Evolutionary conservation across 2,888 invertebrate species (phyloP), one percentile per base, ranked within the genome.

Genomic region (Crioceris asparagi): DNA sequence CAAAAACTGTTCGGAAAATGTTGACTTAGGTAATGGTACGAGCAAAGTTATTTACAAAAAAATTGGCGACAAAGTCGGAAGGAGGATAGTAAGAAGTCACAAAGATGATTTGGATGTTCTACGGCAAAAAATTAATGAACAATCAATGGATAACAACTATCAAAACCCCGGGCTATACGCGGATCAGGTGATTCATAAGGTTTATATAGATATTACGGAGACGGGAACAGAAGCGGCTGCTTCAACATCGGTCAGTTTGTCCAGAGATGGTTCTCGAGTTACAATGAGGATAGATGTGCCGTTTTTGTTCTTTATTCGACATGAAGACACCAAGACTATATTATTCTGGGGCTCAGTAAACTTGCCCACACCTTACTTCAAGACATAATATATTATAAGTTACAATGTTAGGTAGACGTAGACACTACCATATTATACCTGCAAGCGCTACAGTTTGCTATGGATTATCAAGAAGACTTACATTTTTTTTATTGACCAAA

Each of bases 201-300:
- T 79, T 1, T 73, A 70, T 51, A 71, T 79, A 49, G 72, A 69
- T 41, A 69, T 79, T 39, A 70, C 66, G 60, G 83, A 83, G 57
- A 74, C 66, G 15, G 81, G 82, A 1, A 82, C 83, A 0, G 78
- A 76, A 53, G 83, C 81, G 1, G 76, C 78, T 0, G 79, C 83
- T 1, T 75, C 75, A 0, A 78, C 81, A 0, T 66, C 68, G 2
- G 69, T 72, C 1, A 55, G 71, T 25, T 53, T 81, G 35, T 67
- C 73, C 2, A 68, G 77, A 27, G 65, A 71, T 26, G 75, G 75
- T 0, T 67, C 67, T 6, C 66, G 66, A 16, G 65, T 72, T 43
- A 56, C 59, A 2, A 67, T 72, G 44, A 67, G 70, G 41, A 77
- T 75, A 1, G 74, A 83, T 52, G 71, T 77, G 18, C 85, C 85